Evolutionary conservation across 2,113 vertebrate genomes (phyloP).

Genomic region (Suricata suricatta): DNA sequence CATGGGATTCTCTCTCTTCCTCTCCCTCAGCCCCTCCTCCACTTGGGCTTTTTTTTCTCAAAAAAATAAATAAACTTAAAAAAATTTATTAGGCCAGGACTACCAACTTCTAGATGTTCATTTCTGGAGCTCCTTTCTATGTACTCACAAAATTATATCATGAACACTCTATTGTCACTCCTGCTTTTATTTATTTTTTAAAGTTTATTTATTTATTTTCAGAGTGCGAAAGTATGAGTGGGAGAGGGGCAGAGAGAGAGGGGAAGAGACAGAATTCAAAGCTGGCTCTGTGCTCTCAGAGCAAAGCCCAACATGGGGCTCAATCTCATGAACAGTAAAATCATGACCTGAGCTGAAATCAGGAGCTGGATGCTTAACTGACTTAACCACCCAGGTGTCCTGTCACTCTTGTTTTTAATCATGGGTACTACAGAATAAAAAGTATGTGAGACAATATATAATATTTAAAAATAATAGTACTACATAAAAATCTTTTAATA

Average conservation of each 20-base stretch:
- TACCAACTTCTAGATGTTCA: neutral
- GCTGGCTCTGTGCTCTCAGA: too few relatives aligned
- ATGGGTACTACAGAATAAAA: slow-evolving; percentile 28
- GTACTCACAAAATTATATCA: neutral
- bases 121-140: slow-evolving; percentile 13
- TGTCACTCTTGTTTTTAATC: slow-evolving; percentile 3
- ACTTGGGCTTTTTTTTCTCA: neutral
- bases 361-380: too few relatives aligned
- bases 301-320: too few relatives aligned
- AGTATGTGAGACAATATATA: slow-evolving; percentile 1
- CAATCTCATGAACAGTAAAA: too few relatives aligned
- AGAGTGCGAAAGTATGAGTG: too few relatives aligned
- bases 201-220: too few relatives aligned
- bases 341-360: too few relatives aligned
- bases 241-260: too few relatives aligned
- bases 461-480: slow-evolving; percentile 31
- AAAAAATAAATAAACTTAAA: neutral
- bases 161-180: neutral
- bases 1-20: neutral
- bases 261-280: too few relatives aligned
- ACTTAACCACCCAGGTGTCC: too few relatives aligned
- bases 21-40: neutral
- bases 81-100: neutral
- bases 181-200: neutral
- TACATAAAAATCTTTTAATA: slow-evolving; percentile 21